These are phyloP conservation scores for Promerops cafer DNA, from an alignment of 2,113 vertebrate genomes.

Conservation along the genomic window DNA sequence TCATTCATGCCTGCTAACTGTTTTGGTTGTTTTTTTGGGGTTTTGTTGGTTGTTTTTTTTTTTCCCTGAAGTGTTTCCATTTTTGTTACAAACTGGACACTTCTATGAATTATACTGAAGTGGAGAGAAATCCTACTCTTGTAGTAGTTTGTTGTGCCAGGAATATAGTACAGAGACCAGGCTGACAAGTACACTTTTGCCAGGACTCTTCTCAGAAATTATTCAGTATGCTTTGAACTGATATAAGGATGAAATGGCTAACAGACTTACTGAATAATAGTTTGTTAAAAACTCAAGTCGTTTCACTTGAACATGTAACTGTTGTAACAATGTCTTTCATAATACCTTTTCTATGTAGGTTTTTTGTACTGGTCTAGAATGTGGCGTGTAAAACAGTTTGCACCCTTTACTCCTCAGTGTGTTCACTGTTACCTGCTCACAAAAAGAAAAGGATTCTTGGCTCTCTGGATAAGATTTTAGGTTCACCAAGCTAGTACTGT, in stretches of 20 bases:
- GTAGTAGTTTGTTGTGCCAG: background rate
- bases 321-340: background rate
- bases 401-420: background rate
- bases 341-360: background rate
- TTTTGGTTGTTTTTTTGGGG: background rate
- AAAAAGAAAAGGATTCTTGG: background rate
- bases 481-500: background rate
- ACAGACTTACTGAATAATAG: background rate
- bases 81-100: background rate
- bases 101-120: rapidly evolving
- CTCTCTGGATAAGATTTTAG: background rate
- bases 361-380: background rate
- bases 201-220: background rate
- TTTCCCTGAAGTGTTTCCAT: background rate
- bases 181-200: background rate
- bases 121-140: background rate
- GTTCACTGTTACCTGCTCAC: background rate
- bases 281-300: background rate
- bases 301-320: background rate
- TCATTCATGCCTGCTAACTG: background rate
- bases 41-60: background rate
- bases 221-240: background rate
- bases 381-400: background rate
- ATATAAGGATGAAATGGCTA: background rate
- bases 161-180: background rate